Percentiles rank a stretch among this genome's conserved stretches.
Evolutionary conservation across 2,888 invertebrate genomes (phyloP).

Genomic region (Agapetus fuscipes): DNA sequence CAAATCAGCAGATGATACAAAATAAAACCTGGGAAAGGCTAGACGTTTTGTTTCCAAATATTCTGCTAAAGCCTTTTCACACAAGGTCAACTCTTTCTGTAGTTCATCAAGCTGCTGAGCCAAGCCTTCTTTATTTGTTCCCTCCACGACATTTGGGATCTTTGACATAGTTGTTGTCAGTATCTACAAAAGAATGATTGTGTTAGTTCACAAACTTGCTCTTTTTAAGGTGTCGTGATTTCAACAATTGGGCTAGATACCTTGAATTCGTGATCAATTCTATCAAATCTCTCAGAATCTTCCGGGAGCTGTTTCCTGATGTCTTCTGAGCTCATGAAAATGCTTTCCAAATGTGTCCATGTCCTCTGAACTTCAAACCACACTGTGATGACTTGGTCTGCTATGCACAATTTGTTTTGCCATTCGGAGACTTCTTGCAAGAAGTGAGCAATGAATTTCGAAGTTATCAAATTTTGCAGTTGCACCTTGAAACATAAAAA

Average conservation of each 20-base stretch:
- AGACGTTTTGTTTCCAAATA: constrained; percentile 94
- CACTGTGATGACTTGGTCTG: constrained; percentile 85
- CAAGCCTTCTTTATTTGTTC: constrained; percentile 79
- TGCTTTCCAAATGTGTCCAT: constrained; percentile 95
- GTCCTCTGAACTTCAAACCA: constrained; percentile 97
- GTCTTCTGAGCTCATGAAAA: constrained; percentile 97
- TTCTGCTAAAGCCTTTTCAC: constrained; percentile 94
- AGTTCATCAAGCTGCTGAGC: constrained; percentile 69
- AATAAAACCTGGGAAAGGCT: constrained; percentile 94
- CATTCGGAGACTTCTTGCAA: constrained; percentile 88
- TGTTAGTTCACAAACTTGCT: too few relatives aligned
- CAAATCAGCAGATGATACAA: constrained; percentile 92
- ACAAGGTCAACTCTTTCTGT: constrained; percentile 78
- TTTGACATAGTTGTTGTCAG: constrained; percentile 68
- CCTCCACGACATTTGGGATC: constrained; percentile 81
- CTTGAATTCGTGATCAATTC: constrained; percentile 85
- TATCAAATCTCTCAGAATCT: constrained; percentile 87
- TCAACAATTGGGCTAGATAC: too few relatives aligned
- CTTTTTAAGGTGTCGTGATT: too few relatives aligned
- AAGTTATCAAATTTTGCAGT: constrained; percentile 91
- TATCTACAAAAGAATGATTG: constrained; percentile 41
- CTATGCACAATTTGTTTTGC: constrained; percentile 86
- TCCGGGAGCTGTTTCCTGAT: constrained; percentile 89
- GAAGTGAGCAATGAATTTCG: constrained; percentile 94
- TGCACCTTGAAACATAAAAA: constrained; percentile 53